These are phyloP conservation scores for Megaceryle maxima DNA, from an alignment of 2,113 vertebrate species.

Conservation along the genomic window DNA sequence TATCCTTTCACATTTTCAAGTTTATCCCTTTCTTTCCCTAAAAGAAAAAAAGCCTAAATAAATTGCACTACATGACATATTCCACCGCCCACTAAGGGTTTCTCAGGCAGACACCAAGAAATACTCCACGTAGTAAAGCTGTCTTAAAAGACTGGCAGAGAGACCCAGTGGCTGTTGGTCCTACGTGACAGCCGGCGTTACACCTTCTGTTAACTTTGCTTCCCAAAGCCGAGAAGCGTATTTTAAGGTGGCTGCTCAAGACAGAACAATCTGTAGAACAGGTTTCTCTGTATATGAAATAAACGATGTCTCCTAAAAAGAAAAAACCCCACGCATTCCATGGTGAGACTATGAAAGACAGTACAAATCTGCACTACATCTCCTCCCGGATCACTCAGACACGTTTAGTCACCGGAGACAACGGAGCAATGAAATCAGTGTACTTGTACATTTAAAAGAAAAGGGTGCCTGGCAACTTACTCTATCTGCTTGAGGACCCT, in stretches of 20 bases:
- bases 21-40: not conserved
- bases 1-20: not conserved
- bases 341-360: not conserved
- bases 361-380: not conserved
- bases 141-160: not conserved
- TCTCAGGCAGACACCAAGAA: not conserved
- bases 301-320: not conserved
- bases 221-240: not conserved
- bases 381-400: not conserved
- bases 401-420: not conserved
- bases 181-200: not conserved
- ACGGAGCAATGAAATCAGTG: not conserved
- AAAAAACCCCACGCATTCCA: not conserved
- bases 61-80: not conserved
- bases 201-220: not conserved
- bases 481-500: conserved; percentile 80
- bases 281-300: not conserved
- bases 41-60: not conserved
- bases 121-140: not conserved
- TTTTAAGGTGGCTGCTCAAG: not conserved
- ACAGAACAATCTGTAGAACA: not conserved
- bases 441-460: not conserved
- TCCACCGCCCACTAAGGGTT: not conserved
- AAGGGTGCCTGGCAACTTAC: conserved; percentile 61
- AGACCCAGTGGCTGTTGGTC: not conserved